Evolutionary conservation across 37 sponge, comb jelly and placozoan genomes (phyloP).

Genomic region (Diacarnus erythraeanus): DNA sequence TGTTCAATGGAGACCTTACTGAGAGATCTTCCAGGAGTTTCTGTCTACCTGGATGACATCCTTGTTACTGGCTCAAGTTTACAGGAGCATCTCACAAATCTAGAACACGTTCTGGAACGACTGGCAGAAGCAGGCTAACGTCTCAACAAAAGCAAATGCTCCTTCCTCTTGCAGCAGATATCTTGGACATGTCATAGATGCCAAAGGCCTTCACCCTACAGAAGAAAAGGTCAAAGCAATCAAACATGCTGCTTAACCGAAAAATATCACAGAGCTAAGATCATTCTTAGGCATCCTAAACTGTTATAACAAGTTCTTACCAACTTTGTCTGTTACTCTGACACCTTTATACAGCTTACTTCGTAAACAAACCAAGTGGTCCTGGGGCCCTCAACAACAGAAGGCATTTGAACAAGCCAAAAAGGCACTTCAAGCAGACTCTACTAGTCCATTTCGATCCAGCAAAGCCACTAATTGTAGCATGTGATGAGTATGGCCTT

Average conservation of each 20-base stretch:
- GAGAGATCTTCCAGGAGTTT: neutral
- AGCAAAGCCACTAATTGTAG: conserved; percentile 26
- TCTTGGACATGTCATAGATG: neutral
- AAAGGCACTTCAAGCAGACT: conserved; percentile 2
- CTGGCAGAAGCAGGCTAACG: neutral
- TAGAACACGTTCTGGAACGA: neutral
- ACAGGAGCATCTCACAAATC: neutral
- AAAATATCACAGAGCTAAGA: neutral
- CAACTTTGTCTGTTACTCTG: conserved; percentile 30
- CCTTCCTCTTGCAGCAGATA: neutral
- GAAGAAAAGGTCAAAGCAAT: neutral
- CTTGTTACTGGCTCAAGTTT: neutral
- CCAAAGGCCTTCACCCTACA: neutral
- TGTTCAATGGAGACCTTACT: neutral
- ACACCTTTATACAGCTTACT: conserved; percentile 41
- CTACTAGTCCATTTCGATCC: conserved; percentile 36
- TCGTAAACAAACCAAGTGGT: conserved; percentile 6
- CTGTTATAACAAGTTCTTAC: conserved; percentile 4
- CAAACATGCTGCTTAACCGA: neutral
- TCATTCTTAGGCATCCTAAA: neutral
- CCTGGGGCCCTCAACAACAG: conserved; percentile 21
- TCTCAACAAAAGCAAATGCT: conserved; percentile 6
- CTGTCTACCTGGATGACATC: neutral
- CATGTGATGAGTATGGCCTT: conserved; percentile 41
- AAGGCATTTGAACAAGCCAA: conserved; percentile 51